phyloP scores from a whole-genome alignment of 2,888 invertebrate species.

The Leucophora obtusa region DNA sequence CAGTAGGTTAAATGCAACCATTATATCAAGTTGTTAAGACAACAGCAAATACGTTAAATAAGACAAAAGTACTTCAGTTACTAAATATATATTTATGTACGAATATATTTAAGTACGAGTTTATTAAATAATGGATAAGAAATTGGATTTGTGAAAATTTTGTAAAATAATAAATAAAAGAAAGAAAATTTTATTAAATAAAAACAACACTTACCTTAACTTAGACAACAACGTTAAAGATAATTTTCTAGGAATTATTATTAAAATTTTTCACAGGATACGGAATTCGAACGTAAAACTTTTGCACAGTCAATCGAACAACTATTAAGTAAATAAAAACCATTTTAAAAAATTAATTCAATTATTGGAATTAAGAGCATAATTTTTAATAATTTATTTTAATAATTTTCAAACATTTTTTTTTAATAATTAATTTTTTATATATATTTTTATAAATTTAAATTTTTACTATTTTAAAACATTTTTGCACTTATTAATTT shows the following conservation, averaged over 20 bases:
- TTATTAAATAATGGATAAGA: neutral
- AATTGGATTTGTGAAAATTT: neutral
- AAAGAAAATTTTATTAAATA: neutral
- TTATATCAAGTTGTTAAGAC: constrained; percentile 42
- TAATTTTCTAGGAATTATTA: neutral
- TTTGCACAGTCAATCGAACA: neutral
- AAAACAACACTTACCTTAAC: neutral
- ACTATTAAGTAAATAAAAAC: neutral
- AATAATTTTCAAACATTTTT: neutral
- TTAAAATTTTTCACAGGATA: neutral
- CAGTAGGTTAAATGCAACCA: constrained; percentile 57
- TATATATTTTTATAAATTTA: too few relatives aligned
- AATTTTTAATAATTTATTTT: neutral
- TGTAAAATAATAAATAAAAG: too few relatives aligned
- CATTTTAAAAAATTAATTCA: too few relatives aligned
- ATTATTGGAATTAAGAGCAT: too few relatives aligned
- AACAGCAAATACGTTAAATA: constrained; percentile 6
- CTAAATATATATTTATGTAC: neutral
- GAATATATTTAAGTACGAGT: too few relatives aligned
- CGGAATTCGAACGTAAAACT: neutral
- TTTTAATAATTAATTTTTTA: neutral
- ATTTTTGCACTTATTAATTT: neutral
- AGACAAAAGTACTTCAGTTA: neutral
- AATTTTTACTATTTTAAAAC: neutral
- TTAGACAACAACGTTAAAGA: neutral